phyloP scores from a whole-genome alignment of 2,888 invertebrate species.

The Steinernema carpocapsae region DNA sequence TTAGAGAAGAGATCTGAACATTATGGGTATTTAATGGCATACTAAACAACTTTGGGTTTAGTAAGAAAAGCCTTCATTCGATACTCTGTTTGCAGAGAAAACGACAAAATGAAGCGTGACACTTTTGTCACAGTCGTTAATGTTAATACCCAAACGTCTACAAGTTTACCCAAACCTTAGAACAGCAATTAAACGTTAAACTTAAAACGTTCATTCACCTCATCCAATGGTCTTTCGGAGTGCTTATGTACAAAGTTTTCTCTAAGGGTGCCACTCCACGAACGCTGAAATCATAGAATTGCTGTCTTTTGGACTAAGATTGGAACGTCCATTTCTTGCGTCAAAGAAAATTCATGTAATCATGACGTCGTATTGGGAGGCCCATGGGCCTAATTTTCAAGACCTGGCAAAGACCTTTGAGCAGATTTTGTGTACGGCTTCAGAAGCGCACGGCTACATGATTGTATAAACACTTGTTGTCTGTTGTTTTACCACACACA shows the following conservation, averaged over 20 bases:
- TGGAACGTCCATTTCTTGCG: background rate
- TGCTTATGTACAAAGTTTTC: conserved; percentile 36
- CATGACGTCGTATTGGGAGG: background rate
- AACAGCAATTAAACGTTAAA: no score
- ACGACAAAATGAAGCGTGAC: no score
- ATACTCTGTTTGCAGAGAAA: no score
- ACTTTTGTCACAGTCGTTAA: no score
- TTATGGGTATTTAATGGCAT: conserved; percentile 9
- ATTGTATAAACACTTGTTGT: no score
- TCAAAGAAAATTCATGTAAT: background rate
- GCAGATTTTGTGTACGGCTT: background rate
- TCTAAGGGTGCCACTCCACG: conserved; percentile 33
- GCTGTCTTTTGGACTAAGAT: conserved; percentile 5
- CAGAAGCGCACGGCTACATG: conserved; percentile 1
- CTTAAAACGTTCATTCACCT: background rate
- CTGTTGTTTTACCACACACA: no score
- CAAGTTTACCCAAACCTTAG: no score
- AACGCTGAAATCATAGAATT: conserved; percentile 39
- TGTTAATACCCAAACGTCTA: no score
- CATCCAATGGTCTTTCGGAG: conserved; percentile 33
- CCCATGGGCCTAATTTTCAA: background rate
- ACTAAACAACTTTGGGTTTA: background rate
- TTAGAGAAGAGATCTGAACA: conserved; percentile 17
- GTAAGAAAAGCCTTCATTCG: no score
- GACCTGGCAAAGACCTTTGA: background rate